Conservation (phyloP, 1,140 invertebrate genomes). For the Lepidurus arcticus region DNA sequence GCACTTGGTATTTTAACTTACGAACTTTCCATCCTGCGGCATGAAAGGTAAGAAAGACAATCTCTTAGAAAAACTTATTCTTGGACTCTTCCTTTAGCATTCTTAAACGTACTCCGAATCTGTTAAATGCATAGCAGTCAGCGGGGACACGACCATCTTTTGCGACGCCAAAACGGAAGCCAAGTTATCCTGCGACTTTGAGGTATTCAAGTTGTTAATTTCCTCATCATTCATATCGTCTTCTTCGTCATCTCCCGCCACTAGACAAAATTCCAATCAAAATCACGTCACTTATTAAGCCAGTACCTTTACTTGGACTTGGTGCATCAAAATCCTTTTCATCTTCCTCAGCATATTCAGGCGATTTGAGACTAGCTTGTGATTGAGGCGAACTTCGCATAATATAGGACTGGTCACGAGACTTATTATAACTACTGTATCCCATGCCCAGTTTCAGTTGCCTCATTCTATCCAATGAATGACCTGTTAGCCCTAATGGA, state of each 20-base stretch:
- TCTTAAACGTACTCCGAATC: conserved; percentile 34
- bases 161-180: conserved; percentile 14
- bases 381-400: conserved; percentile 13
- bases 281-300: neutral
- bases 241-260: neutral
- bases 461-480: conserved; percentile 22
- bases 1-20: neutral
- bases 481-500: neutral
- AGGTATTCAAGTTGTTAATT: conserved; percentile 11
- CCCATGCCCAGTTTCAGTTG: conserved; percentile 23
- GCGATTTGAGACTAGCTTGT: conserved; percentile 23
- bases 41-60: neutral
- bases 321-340: conserved; percentile 28
- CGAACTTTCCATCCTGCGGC: conserved; percentile 14
- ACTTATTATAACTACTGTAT: neutral
- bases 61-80: neutral
- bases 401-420: conserved; percentile 7
- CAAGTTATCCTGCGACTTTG: conserved; percentile 16
- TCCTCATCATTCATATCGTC: conserved; percentile 12
- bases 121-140: conserved; percentile 31
- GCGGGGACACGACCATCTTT: conserved; percentile 28
- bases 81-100: neutral
- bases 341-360: conserved; percentile 28
- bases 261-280: conserved; percentile 7
- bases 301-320: neutral